Conservation (phyloP, 2,113 vertebrate genomes). For the Pseudolaguvia tuberculata region DNA sequence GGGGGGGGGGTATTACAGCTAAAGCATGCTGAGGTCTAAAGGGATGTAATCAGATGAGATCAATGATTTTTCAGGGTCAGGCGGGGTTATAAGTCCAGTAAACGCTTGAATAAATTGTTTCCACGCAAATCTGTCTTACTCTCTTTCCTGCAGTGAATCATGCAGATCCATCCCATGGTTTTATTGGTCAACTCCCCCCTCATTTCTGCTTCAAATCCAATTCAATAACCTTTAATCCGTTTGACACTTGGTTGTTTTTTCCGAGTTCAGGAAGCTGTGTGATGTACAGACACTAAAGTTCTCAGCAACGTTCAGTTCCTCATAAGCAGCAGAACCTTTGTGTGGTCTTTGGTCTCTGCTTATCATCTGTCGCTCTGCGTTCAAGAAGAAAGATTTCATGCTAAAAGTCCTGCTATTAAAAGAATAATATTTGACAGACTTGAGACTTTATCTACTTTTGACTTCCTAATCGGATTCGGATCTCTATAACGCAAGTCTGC, state of each 20-base stretch:
- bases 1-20: too few relatives aligned
- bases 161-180: not conserved
- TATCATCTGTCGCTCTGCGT: constrained; percentile 2
- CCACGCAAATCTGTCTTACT: not conserved
- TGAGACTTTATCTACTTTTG: not conserved
- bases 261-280: not conserved
- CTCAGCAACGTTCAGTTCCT: constrained; percentile 43
- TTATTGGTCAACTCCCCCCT: not conserved
- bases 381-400: not conserved
- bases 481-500: not conserved
- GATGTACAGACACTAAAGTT: constrained; percentile 37
- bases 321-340: constrained; percentile 34
- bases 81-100: not conserved
- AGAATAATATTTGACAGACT: not conserved
- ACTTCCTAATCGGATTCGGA: not conserved
- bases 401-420: not conserved
- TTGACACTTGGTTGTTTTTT: constrained; percentile 7
- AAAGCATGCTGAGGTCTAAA: not conserved
- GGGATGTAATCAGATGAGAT: not conserved
- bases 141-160: not conserved
- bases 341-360: constrained; percentile 23
- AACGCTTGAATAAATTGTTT: not conserved
- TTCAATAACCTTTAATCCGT: not conserved
- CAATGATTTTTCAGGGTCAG: too few relatives aligned
- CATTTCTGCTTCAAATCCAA: not conserved